phyloP scores from a whole-genome alignment of 2,888 invertebrate species.

The Drosophila hawaiiensis region DNA sequence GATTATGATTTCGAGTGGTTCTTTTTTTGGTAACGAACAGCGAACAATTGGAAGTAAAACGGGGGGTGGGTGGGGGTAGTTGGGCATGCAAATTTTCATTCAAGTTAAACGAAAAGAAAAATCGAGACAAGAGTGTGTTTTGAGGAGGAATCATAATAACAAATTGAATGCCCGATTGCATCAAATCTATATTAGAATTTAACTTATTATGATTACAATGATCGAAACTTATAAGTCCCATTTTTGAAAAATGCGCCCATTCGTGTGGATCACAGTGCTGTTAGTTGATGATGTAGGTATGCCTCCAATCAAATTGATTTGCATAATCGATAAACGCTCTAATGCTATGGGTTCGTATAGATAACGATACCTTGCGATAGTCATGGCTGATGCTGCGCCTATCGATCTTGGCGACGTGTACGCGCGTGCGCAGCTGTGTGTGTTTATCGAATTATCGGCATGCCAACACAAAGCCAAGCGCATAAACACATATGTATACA shows the following conservation, averaged over 20 bases:
- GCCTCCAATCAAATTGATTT: slow-evolving; percentile 10
- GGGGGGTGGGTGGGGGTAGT: background rate
- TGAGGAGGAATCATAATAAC: background rate
- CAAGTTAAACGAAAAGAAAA: slow-evolving; percentile 12
- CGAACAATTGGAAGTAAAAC: slow-evolving; percentile 16
- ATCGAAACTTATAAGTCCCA: background rate
- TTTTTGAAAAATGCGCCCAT: background rate
- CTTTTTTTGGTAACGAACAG: slow-evolving; percentile 18
- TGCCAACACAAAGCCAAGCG: slow-evolving; percentile 43
- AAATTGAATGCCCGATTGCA: slow-evolving; percentile 1
- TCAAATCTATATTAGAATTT: background rate
- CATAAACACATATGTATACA: slow-evolving; percentile 17
- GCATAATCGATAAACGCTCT: slow-evolving; percentile 7
- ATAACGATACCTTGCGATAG: slow-evolving; percentile 67
- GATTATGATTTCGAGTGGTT: background rate
- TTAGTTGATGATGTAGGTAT: slow-evolving; percentile 1
- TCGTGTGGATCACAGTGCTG: background rate
- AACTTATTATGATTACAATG: background rate
- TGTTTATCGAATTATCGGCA: slow-evolving; percentile 42
- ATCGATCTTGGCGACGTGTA: slow-evolving; percentile 58
- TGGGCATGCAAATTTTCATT: slow-evolving; percentile 63
- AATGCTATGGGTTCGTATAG: slow-evolving; percentile 14
- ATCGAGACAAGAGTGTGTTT: slow-evolving; percentile 28
- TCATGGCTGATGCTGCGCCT: slow-evolving; percentile 63
- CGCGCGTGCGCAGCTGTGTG: slow-evolving; percentile 63